These are phyloP conservation scores for Diaphora mendica DNA, from an alignment of 2,888 invertebrate species.

Conservation along the genomic window DNA sequence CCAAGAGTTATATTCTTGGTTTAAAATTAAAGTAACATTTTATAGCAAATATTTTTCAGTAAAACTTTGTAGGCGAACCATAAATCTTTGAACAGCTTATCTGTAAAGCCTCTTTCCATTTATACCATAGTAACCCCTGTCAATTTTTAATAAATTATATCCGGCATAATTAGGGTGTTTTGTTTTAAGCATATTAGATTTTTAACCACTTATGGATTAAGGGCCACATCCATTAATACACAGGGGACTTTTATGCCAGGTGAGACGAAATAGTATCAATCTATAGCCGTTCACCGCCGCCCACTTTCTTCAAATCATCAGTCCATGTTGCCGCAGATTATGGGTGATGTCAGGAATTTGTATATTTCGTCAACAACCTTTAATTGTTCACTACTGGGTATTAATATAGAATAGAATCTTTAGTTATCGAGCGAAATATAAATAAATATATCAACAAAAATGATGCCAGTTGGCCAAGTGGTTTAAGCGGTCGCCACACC, in stretches of 20 bases:
- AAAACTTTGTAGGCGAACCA: not conserved
- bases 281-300: too few species aligned
- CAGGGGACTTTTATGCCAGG: not conserved
- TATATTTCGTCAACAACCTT: not conserved
- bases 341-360: too few species aligned
- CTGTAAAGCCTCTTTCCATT: not conserved
- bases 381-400: too few species aligned
- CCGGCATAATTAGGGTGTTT: not conserved
- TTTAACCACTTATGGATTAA: not conserved
- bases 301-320: too few species aligned
- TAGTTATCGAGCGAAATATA: too few species aligned
- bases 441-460: too few species aligned
- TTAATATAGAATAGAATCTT: too few species aligned
- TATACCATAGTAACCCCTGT: not conserved
- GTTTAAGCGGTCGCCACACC: too few species aligned
- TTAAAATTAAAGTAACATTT: not conserved
- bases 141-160: not conserved
- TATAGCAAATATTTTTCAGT: not conserved
- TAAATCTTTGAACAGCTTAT: not conserved
- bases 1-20: too few species aligned
- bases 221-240: not conserved
- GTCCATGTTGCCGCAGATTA: too few species aligned
- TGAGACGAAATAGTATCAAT: too few species aligned
- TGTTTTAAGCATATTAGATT: not conserved
- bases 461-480: too few species aligned